A percentile compares a stretch with the other conserved stretches of the same genome.
Evolutionary conservation across 2,888 invertebrate species (phyloP).

Genomic region (Agapostemon virescens): DNA sequence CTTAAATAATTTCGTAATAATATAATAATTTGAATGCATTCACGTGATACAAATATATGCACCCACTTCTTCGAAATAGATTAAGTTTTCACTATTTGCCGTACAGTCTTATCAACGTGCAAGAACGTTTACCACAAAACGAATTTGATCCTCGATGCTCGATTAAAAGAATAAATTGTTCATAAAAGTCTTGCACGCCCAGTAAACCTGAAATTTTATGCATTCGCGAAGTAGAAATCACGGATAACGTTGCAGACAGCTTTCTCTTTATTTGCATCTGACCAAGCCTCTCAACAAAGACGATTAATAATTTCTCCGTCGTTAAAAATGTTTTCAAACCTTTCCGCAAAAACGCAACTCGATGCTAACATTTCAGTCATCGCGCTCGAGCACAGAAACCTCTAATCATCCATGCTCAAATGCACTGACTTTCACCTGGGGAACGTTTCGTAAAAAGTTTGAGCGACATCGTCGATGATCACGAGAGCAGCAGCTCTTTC

Average conservation of each 20-base stretch:
- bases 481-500: slow-evolving; percentile 6
- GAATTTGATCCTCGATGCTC: too few species aligned
- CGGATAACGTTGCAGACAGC: background rate
- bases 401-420: background rate
- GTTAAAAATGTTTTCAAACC: background rate
- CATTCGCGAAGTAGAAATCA: background rate
- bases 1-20: too few species aligned
- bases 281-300: background rate
- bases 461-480: background rate
- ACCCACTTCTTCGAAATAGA: too few species aligned
- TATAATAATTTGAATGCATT: too few species aligned
- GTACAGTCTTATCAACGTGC: too few species aligned
- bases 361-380: too few species aligned
- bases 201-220: background rate
- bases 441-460: background rate
- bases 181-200: background rate
- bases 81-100: too few species aligned
- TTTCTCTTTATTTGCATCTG: background rate
- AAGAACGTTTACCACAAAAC: too few species aligned
- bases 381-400: background rate
- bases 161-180: too few species aligned
- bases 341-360: background rate
- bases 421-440: background rate
- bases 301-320: background rate
- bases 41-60: too few species aligned